Conservation (phyloP, 1,140 invertebrate species). For the Oryzaephilus surinamensis region DNA sequence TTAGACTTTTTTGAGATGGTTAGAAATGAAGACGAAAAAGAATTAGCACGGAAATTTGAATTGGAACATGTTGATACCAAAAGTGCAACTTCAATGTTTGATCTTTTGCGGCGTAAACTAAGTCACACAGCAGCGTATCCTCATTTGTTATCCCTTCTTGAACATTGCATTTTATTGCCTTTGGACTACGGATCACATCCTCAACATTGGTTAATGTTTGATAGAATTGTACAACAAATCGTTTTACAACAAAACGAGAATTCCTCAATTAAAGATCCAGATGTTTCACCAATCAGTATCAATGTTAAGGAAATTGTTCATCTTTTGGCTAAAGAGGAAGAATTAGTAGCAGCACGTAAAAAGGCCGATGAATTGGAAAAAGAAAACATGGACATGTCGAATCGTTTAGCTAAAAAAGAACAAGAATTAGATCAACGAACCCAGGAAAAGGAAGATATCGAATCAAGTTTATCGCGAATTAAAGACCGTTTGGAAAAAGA, state of each 20-base stretch:
- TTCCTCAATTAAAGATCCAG: constrained; percentile 59
- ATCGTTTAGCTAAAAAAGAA: constrained; percentile 81
- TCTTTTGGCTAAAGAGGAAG: constrained; percentile 86
- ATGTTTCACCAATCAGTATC: constrained; percentile 75
- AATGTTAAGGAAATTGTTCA: constrained; percentile 88
- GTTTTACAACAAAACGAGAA: constrained; percentile 62
- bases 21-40: constrained; percentile 90
- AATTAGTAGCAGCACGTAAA: constrained; percentile 73
- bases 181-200: constrained; percentile 70
- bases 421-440: constrained; percentile 80
- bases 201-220: constrained; percentile 89
- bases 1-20: constrained; percentile 98
- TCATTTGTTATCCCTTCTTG: constrained; percentile 82
- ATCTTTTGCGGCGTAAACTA: constrained; percentile 79
- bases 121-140: constrained; percentile 88
- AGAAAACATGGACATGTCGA: constrained; percentile 79
- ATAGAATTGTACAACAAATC: constrained; percentile 92
- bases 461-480: constrained; percentile 69
- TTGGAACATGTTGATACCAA: constrained; percentile 90
- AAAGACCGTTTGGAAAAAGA: constrained; percentile 87
- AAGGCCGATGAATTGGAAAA: constrained; percentile 82
- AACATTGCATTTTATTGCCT: constrained; percentile 85
- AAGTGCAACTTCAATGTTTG: constrained; percentile 89
- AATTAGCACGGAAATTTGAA: constrained; percentile 83
- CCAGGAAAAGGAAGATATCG: constrained; percentile 88